Percentiles rank a stretch among this genome's conserved stretches.
phyloP scores from a whole-genome alignment of 2,113 vertebrate genomes.

The western clawed frog (Xenopus tropicalis) region DNA sequence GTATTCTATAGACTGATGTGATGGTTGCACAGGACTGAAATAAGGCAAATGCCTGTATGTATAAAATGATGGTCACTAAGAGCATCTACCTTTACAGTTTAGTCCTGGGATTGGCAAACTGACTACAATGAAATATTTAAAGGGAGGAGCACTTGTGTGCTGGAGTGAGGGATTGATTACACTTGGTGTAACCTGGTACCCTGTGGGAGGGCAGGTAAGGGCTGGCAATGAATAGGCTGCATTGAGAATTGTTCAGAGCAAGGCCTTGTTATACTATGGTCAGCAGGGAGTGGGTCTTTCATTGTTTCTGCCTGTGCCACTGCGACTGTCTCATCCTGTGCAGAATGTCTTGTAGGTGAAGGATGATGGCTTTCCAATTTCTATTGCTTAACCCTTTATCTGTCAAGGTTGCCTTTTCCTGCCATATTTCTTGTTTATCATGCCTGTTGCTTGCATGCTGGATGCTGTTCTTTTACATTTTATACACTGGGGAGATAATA shows the following conservation, averaged over 20 bases:
- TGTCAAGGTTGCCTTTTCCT: background rate
- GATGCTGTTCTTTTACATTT: background rate
- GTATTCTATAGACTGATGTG: no score
- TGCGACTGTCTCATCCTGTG: slow-evolving; percentile 82
- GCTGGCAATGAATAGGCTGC: slow-evolving; percentile 52
- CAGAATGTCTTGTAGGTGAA: slow-evolving; percentile 92
- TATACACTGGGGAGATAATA: background rate
- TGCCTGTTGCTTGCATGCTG: background rate
- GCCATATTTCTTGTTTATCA: background rate
- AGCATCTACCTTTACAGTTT: no score
- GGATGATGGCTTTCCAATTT: background rate
- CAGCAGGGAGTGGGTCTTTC: slow-evolving; percentile 88
- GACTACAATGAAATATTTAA: slow-evolving; percentile 70
- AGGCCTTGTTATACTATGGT: slow-evolving; percentile 69
- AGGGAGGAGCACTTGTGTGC: slow-evolving; percentile 51
- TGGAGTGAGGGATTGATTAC: slow-evolving; percentile 69
- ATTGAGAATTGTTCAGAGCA: slow-evolving; percentile 28
- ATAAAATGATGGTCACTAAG: no score
- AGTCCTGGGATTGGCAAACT: slow-evolving; percentile 39
- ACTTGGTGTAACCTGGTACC: slow-evolving; percentile 63
- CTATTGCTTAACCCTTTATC: background rate
- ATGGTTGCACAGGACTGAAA: no score
- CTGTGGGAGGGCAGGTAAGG: slow-evolving; percentile 46
- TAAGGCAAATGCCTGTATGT: no score
- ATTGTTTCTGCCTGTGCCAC: slow-evolving; percentile 92